Evolutionary conservation across 2,113 vertebrate species (phyloP), one percentile per base, ranked within the genome.

Genomic region (Amphiprion ocellaris): DNA sequence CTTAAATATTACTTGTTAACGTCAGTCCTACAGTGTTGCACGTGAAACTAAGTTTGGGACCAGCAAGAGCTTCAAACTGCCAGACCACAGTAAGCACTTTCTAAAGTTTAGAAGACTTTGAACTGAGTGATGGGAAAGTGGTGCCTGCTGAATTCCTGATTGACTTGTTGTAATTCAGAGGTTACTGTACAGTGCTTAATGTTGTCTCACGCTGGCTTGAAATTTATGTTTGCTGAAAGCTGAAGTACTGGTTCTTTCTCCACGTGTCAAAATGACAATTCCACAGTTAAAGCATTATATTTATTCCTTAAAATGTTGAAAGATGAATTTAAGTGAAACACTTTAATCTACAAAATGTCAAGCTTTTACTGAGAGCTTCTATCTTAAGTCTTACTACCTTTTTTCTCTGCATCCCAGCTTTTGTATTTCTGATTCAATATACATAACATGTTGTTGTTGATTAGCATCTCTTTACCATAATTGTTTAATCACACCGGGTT

Each of bases 121-220:
- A 88, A 67, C 74, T 70, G n/a, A 77, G 74, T 33, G 17, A 74
- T 61, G 58, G 75, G 63, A 76, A 60, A 50, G 61, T 52, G 78
- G 62, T 69, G 62, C 53, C 50, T 19, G 76, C 75, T 70, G 83
- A 80, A 80, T 79, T 62, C 62, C 60, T 68, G 72, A 86, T 73
- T 69, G 49, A 78, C 82, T 83, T 74, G 60, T 86, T 82, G 82
- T 86, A 64, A 86, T 84, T 79, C 78, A 74, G 41, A 71, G 52
- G 71, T 77, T 69, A 79, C 64, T 84, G 73, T 76, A 52, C 26
- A 4, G 62, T 16, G 62, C 41, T 72, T 65, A 58, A 71, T 64
- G 73, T 39, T 39, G 21, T 70, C 52, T 78, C 69, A 69, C 16
- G 10, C 69, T 50, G 73, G 24, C 59, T 86, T 81, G 65, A 56